These are phyloP conservation scores for Drosophila anomelani DNA, from an alignment of 2,888 invertebrate genomes.

Conservation along the genomic window DNA sequence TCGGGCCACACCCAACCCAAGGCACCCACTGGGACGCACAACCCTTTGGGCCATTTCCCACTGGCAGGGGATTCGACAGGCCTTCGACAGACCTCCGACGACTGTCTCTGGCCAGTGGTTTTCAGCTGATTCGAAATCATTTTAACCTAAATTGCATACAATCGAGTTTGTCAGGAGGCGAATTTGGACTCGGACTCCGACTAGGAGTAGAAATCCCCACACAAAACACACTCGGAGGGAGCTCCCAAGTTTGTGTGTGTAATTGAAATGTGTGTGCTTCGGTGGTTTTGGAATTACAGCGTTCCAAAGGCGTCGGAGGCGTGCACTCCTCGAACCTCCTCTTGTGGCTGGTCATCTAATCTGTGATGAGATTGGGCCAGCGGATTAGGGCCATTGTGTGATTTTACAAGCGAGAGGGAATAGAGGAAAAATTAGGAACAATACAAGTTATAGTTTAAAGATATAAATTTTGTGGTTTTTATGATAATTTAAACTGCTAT, in stretches of 20 bases:
- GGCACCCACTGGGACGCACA: not conserved
- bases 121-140: conserved; percentile 76
- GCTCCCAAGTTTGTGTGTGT: conserved; percentile 31
- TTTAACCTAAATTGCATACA: conserved; percentile 76
- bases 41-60: conserved; percentile 15
- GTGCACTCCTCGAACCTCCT: not conserved
- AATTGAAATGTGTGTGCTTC: conserved; percentile 43
- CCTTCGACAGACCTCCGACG: conserved; percentile 38
- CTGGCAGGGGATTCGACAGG: not conserved
- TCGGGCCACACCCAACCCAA: conserved; percentile 46
- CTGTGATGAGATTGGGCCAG: conserved; percentile 8
- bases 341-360: conserved; percentile 2
- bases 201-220: conserved; percentile 4
- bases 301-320: conserved; percentile 16
- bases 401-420: conserved; percentile 15
- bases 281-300: conserved; percentile 1
- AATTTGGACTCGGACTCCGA: conserved; percentile 1
- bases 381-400: not conserved
- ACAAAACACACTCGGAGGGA: conserved; percentile 2
- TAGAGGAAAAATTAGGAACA: too few species aligned
- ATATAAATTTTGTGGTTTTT: not conserved
- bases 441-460: not conserved
- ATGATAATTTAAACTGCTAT: not conserved
- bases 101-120: conserved; percentile 47
- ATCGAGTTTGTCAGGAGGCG: conserved; percentile 63